Evolutionary conservation across 2,113 vertebrate genomes (phyloP).

Genomic region (Gymnogyps californianus): DNA sequence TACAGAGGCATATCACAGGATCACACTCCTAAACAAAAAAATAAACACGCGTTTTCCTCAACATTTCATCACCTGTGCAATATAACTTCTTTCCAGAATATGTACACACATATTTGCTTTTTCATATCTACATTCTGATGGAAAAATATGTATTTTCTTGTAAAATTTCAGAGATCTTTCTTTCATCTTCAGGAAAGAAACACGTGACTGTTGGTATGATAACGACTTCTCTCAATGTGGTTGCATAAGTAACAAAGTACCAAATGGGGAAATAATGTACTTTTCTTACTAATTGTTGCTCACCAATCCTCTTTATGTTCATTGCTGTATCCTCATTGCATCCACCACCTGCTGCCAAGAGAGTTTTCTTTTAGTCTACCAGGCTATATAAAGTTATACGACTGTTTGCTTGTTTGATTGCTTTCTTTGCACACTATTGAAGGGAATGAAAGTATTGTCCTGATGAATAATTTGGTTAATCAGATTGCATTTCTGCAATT

Average conservation of each 20-base stretch:
- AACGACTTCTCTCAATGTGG: not conserved
- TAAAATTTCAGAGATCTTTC: not conserved
- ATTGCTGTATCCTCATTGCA: not conserved
- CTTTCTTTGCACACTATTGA: not conserved
- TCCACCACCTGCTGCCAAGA: slow-evolving; percentile 8
- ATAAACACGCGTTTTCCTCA: not conserved
- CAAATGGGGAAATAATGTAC: not conserved
- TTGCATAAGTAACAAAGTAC: not conserved
- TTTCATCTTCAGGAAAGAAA: not conserved
- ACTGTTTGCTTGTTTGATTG: not conserved
- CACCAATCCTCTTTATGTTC: slow-evolving; percentile 40
- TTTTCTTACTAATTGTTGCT: slow-evolving; percentile 14
- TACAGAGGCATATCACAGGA: not conserved
- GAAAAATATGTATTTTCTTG: not conserved
- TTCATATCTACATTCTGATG: not conserved
- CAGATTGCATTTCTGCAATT: not conserved
- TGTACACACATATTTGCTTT: not conserved
- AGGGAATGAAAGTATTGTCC: not conserved
- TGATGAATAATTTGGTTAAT: slow-evolving; percentile 4
- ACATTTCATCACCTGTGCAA: not conserved
- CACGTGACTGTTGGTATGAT: not conserved
- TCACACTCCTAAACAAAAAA: not conserved
- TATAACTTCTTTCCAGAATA: not conserved
- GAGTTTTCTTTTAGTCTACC: not conserved
- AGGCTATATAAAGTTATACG: not conserved